Evolutionary conservation across 35 echinoderm and acorn worm species (phyloP).

Genomic region (Ptychodera flava): DNA sequence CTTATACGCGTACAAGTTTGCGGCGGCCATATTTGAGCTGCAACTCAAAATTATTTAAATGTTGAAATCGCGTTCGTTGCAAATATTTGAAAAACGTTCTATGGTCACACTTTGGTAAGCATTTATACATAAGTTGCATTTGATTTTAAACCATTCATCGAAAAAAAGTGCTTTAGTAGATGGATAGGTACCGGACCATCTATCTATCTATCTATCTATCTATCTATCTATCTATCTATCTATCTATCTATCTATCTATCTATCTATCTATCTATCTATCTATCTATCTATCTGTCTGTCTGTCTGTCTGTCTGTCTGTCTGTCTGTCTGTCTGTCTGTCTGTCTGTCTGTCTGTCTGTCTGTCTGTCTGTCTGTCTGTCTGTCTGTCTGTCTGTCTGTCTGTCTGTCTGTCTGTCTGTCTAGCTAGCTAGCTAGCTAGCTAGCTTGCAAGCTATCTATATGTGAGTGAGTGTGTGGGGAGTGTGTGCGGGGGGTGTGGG

Average conservation of each 20-base stretch:
- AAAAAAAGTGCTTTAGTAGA: no score
- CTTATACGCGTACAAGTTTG: no score
- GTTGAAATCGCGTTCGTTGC: no score
- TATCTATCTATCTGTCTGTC: neutral
- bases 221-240: constrained; percentile 2
- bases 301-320: neutral
- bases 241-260: constrained; percentile 2
- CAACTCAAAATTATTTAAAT: no score
- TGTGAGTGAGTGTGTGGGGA: no score
- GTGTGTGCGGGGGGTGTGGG: no score
- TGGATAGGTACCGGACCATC: no score
- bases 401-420: neutral
- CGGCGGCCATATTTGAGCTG: no score
- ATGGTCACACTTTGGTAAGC: no score
- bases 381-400: neutral
- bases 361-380: neutral
- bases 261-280: constrained; percentile 2
- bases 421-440: neutral
- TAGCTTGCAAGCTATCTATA: neutral
- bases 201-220: constrained; percentile 2
- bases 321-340: neutral
- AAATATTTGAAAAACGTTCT: no score
- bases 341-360: neutral
- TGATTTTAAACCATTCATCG: no score
- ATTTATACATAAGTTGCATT: no score